Evolutionary conservation across 2,888 invertebrate genomes (phyloP).

Genomic region (Neoaliturus tenellus): DNA sequence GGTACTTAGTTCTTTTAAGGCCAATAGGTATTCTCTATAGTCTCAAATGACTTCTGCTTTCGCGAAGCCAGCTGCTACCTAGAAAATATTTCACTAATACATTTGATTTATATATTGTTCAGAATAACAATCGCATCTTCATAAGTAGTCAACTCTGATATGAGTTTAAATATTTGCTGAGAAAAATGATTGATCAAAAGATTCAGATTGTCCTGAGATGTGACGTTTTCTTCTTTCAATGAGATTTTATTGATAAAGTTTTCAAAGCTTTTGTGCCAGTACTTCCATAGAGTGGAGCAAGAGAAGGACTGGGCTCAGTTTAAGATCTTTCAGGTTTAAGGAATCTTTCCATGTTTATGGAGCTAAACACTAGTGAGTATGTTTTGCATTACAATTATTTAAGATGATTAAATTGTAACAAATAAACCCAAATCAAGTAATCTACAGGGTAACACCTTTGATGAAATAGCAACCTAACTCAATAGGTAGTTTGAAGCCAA

Average conservation of each 20-base stretch:
- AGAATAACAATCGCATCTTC: neutral
- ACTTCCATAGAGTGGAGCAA: neutral
- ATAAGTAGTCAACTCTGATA: neutral
- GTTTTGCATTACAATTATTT: neutral
- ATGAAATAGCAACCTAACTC: too few relatives aligned
- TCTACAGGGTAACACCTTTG: too few relatives aligned
- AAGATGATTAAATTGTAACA: neutral
- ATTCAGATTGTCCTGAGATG: conserved; percentile 2
- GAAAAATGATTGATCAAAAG: neutral
- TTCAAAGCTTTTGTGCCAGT: neutral
- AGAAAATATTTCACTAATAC: neutral
- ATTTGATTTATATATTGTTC: conserved; percentile 5
- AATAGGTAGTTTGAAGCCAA: too few relatives aligned
- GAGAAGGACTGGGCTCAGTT: neutral
- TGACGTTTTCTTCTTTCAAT: neutral
- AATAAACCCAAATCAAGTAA: neutral
- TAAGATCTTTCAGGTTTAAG: neutral
- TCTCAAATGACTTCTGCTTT: neutral
- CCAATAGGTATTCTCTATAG: neutral
- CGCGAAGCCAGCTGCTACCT: neutral
- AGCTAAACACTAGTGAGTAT: neutral
- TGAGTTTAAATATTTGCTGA: conserved; percentile 1
- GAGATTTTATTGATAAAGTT: neutral
- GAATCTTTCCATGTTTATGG: neutral
- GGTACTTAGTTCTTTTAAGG: neutral